Conservation (phyloP, 2,113 vertebrate species). For the Corapipo altera region DNA sequence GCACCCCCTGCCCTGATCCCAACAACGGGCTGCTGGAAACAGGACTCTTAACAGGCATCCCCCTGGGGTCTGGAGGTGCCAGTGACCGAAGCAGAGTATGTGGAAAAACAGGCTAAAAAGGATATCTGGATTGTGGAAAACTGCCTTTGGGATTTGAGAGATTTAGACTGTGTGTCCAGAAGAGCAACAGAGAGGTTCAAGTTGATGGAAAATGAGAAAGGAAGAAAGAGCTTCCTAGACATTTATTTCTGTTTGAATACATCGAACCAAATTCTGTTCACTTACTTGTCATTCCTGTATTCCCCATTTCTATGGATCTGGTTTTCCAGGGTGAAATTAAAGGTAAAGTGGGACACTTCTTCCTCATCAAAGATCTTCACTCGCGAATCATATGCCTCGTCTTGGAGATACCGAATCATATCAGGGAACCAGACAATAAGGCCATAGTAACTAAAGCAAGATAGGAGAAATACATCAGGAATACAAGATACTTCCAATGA, state of each 20-base stretch:
- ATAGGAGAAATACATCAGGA: not conserved
- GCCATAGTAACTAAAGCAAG: constrained; percentile 86
- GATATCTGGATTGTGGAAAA: not conserved
- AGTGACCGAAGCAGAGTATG: not conserved
- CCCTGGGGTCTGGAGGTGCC: not conserved
- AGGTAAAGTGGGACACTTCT: constrained; percentile 85
- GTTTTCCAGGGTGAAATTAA: constrained; percentile 97
- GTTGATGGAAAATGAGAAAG: not conserved
- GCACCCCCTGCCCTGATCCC: not conserved
- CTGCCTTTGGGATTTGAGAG: not conserved
- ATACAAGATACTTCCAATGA: not conserved
- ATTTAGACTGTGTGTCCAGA: accelerated
- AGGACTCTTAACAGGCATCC: not conserved
- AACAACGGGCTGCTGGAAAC: not conserved
- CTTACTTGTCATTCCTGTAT: constrained; percentile 90
- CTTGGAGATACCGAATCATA: constrained; percentile 95
- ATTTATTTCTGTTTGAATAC: not conserved
- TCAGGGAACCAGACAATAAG: constrained; percentile 97
- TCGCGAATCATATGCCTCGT: constrained; percentile 87
- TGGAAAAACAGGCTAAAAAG: not conserved
- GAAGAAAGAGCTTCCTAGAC: not conserved
- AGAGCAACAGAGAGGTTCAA: not conserved
- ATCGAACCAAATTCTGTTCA: not conserved
- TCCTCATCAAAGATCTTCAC: constrained; percentile 85
- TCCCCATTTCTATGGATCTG: constrained; percentile 90